Percentiles rank a stretch among this genome's conserved stretches.
These are phyloP conservation scores for Coenobita brevimanus DNA, from an alignment of 1,140 invertebrate species.

Conservation along the genomic window DNA sequence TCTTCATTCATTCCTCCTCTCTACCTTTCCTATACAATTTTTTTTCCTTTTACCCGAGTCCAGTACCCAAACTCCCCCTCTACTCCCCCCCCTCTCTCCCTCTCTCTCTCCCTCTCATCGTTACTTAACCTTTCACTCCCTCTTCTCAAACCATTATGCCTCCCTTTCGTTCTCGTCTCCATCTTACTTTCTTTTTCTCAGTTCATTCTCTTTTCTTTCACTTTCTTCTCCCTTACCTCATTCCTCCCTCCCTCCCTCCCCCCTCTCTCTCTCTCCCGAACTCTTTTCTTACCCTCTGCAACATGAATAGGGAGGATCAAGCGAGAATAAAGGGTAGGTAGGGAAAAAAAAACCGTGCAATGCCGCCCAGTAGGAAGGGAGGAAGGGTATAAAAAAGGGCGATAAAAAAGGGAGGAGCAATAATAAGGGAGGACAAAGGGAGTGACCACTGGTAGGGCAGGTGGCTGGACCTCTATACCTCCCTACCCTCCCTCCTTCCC, in stretches of 20 bases:
- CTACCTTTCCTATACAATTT: too few species aligned
- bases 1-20: too few species aligned
- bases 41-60: too few species aligned
- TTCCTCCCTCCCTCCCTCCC: background rate
- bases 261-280: slow-evolving; percentile 1
- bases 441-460: background rate
- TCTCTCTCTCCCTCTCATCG: slow-evolving; percentile 12
- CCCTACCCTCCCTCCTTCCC: slow-evolving; percentile 5
- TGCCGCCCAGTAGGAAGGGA: slow-evolving; percentile 23
- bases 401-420: slow-evolving; percentile 12
- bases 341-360: slow-evolving; percentile 48
- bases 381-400: background rate
- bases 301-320: slow-evolving; percentile 56
- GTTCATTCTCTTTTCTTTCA: background rate
- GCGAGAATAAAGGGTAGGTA: slow-evolving; percentile 41
- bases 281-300: slow-evolving; percentile 41
- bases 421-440: slow-evolving; percentile 43
- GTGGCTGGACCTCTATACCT: too few species aligned
- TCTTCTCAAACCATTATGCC: background rate
- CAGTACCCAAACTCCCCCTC: too few species aligned
- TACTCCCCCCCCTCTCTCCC: background rate
- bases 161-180: background rate
- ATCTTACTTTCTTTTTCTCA: slow-evolving; percentile 26
- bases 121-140: background rate
- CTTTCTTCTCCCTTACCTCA: background rate